Conservation (phyloP, 2,797 vertebrate species). For the Poeciliopsis infans region DNA sequence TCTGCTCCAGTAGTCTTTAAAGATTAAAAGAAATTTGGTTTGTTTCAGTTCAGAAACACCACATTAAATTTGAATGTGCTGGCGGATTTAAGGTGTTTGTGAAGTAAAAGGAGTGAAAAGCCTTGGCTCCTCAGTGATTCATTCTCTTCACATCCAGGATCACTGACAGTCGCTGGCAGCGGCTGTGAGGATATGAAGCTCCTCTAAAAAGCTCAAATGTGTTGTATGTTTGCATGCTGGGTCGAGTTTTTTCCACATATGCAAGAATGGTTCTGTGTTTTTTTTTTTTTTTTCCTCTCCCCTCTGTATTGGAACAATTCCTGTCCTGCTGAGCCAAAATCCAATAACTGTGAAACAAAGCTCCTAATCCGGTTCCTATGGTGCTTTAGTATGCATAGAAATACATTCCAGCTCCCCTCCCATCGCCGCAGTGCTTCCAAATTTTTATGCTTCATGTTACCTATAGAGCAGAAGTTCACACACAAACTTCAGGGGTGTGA, state of each 20-base stretch:
- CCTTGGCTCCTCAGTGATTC: conserved; percentile 1
- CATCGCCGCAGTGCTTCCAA: conserved; percentile 12
- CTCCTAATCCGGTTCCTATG: conserved; percentile 57
- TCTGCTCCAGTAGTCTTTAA: not conserved
- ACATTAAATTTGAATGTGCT: conserved; percentile 2
- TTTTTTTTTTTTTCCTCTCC: conserved; percentile 53
- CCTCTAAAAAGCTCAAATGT: conserved; percentile 12
- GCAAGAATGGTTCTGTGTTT: conserved; percentile 18
- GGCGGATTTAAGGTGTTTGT: conserved; percentile 6
- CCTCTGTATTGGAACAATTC: conserved; percentile 57
- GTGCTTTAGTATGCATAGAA: conserved; percentile 45
- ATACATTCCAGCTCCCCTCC: conserved; percentile 38
- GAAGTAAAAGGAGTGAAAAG: conserved; percentile 1
- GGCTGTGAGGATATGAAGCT: conserved; percentile 17
- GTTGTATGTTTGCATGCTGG: conserved; percentile 33
- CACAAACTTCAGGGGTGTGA: not conserved
- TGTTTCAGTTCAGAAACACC: conserved; percentile 8
- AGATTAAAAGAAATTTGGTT: conserved; percentile 2
- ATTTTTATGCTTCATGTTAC: conserved; percentile 27
- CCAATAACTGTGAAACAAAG: conserved; percentile 67
- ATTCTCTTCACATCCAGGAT: conserved; percentile 11
- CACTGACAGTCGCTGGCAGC: conserved; percentile 15
- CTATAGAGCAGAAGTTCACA: not conserved
- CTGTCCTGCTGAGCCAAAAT: conserved; percentile 63
- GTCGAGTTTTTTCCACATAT: conserved; percentile 53